Base-by-base conservation (phyloP, 2,113 vertebrate genomes). In the Muscicapa adusta region DNA sequence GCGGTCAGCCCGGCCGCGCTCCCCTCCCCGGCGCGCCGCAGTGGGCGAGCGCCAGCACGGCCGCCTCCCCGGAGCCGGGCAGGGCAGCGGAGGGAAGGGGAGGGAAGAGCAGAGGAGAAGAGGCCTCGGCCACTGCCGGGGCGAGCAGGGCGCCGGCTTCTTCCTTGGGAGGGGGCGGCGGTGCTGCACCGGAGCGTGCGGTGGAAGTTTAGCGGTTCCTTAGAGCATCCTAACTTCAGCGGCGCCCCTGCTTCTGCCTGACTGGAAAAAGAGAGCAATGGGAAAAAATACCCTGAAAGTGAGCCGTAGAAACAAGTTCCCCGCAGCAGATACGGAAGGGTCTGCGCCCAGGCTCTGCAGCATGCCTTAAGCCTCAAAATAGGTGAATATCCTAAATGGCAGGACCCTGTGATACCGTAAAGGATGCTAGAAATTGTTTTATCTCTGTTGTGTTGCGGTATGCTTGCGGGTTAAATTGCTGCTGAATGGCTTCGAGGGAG, bases 141-240 rank as follows among this genome's bases (percentile, higher is more conserved):
- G 38, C 31, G 50, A 73, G 54, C 85, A 18, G 43, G 65, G 26
- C 34, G 53, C 63, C 61, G 66, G 79, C 50, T 88, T 72, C 70
- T 70, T 79, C 42, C 67, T 19, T 38, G 51, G 68, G 62, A 56
- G 58, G 48, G 7, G 74, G 71, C 53, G 36, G 40, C n/a, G 45
- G 79, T 85, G 94, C 83, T 76, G 89, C 73, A 91, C 91, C 66
- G 85, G 47, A 77, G 92, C 85, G 85, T 95, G 91, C 40, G 66
- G 54, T 83, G 73, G 83, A 84, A 93, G 96, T 95, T 96, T 83
- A 87, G 93, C 57, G 66, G 76, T 43, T 92, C 70, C 87, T 58
- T 42, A 26, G 81, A 91, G 92, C 89, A 88, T 91, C 88, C 67
- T 22, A 94, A 94, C 86, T 94, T 95, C 36, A n/a, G 93, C 73